Evolutionary conservation across 2,888 invertebrate species (phyloP).

Genomic region (Drosophila lacicola): DNA sequence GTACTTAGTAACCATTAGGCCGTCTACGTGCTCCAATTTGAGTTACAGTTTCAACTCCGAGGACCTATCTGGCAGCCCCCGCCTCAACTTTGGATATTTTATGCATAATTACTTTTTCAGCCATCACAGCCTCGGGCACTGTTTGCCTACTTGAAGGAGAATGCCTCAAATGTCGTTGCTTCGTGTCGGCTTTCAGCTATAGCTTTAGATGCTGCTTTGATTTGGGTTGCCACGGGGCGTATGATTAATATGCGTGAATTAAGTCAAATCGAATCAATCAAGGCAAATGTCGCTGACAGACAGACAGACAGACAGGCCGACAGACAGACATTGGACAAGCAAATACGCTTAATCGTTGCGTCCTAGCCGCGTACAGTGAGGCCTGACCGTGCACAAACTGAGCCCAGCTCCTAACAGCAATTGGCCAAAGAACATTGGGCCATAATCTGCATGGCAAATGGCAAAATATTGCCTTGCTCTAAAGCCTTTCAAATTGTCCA

Average conservation of each 20-base stretch:
- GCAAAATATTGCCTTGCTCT: conserved; percentile 43
- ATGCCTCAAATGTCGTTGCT: conserved; percentile 46
- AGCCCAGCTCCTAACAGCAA: conserved; percentile 2
- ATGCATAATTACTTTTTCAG: conserved; percentile 73
- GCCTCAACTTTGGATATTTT: conserved; percentile 32
- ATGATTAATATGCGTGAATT: conserved; percentile 80
- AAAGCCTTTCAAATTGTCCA: conserved; percentile 45
- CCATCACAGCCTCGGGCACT: conserved; percentile 36
- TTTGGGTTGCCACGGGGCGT: conserved; percentile 60
- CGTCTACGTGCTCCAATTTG: conserved; percentile 48
- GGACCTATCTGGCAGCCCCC: not conserved
- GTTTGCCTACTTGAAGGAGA: conserved; percentile 55
- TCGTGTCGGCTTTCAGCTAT: conserved; percentile 10
- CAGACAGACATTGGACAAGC: conserved; percentile 31
- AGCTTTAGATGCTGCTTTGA: conserved; percentile 31
- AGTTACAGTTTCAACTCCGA: conserved; percentile 26
- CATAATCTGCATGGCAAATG: conserved; percentile 68
- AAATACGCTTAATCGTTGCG: conserved; percentile 36
- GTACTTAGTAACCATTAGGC: conserved; percentile 62
- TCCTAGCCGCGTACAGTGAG: conserved; percentile 20
- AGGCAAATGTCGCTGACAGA: conserved; percentile 61
- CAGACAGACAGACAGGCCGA: conserved; percentile 18
- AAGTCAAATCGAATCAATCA: conserved; percentile 80
- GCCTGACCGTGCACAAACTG: conserved; percentile 10
- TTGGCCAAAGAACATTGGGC: not conserved